A percentile compares a stretch with the other conserved stretches of the same genome.
These are phyloP conservation scores for Mythimna vitellina DNA, from an alignment of 2,888 invertebrate genomes.

Conservation along the genomic window DNA sequence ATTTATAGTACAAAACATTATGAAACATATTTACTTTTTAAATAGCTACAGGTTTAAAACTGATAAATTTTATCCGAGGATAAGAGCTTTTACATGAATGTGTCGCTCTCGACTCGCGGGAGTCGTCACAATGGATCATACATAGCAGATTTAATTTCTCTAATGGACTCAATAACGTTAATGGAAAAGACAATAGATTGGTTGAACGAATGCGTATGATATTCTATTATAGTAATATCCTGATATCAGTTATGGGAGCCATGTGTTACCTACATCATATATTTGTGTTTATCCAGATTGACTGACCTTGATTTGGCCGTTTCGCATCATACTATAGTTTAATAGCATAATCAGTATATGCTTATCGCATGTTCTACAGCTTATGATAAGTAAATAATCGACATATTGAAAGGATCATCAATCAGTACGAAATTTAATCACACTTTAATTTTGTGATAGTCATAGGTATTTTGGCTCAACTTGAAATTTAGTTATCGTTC, in stretches of 20 bases:
- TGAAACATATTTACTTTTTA: background rate
- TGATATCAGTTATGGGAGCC: conserved; percentile 6
- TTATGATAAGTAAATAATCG: background rate
- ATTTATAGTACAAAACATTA: too few relatives aligned
- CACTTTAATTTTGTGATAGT: too few relatives aligned
- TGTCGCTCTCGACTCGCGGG: background rate
- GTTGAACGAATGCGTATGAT: conserved; percentile 7
- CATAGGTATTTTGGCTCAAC: too few relatives aligned
- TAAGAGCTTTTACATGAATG: conserved; percentile 20
- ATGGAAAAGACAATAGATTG: conserved; percentile 36
- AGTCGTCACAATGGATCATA: conserved; percentile 24
- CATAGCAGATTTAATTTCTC: conserved; percentile 33
- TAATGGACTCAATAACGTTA: conserved; percentile 54
- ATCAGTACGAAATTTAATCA: background rate
- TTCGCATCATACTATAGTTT: background rate
- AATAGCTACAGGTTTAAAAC: background rate
- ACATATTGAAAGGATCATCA: background rate
- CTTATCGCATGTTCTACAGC: background rate
- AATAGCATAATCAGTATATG: background rate
- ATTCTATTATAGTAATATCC: conserved; percentile 11
- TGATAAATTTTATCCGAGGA: background rate
- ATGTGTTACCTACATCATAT: background rate
- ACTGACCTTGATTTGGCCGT: conserved; percentile 3
- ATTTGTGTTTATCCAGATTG: background rate
- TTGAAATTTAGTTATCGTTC: background rate